A percentile compares a stretch with the other conserved stretches of the same genome.
These are phyloP conservation scores for Protobothrops flavoviridis DNA, from an alignment of 2,113 vertebrate species.

Conservation along the genomic window DNA sequence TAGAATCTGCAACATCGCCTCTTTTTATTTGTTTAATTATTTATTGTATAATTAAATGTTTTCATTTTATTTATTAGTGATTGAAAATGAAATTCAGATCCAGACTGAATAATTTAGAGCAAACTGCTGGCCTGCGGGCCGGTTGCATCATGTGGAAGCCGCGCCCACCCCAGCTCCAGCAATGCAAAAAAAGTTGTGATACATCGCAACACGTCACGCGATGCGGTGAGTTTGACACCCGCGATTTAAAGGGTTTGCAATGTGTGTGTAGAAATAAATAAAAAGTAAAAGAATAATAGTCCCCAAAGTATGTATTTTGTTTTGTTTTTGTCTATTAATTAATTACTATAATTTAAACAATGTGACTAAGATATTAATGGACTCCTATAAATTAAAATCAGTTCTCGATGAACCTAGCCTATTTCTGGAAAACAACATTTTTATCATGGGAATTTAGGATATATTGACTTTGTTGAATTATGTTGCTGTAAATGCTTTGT, in stretches of 20 bases:
- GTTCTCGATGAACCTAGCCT: slow-evolving; percentile 10
- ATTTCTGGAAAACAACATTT: slow-evolving; percentile 18
- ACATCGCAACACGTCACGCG: too few species aligned
- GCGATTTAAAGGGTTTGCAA: slow-evolving; percentile 3
- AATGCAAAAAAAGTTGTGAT: too few species aligned
- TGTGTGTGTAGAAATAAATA: slow-evolving; percentile 39
- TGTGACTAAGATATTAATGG: slow-evolving; percentile 42
- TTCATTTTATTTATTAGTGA: slow-evolving; percentile 32
- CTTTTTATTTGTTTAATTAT: slow-evolving; percentile 50
- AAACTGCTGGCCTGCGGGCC: too few species aligned
- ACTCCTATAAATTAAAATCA: slow-evolving; percentile 31
- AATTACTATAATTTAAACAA: slow-evolving; percentile 55
- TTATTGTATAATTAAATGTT: slow-evolving; percentile 47
- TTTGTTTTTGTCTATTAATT: slow-evolving; percentile 43
- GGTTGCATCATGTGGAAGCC: too few species aligned
- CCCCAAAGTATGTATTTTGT: neutral
- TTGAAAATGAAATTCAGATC: slow-evolving; percentile 43
- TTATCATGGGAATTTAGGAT: slow-evolving; percentile 14
- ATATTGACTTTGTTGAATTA: slow-evolving; percentile 31
- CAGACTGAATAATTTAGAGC: slow-evolving; percentile 46
- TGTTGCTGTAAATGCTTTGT: too few species aligned
- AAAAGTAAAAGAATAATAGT: slow-evolving; percentile 37
- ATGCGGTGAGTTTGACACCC: too few species aligned
- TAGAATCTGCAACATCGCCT: slow-evolving; percentile 11
- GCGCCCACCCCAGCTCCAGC: too few species aligned